Evolutionary conservation across 2,888 invertebrate species (phyloP).

Genomic region (Axea sp.): DNA sequence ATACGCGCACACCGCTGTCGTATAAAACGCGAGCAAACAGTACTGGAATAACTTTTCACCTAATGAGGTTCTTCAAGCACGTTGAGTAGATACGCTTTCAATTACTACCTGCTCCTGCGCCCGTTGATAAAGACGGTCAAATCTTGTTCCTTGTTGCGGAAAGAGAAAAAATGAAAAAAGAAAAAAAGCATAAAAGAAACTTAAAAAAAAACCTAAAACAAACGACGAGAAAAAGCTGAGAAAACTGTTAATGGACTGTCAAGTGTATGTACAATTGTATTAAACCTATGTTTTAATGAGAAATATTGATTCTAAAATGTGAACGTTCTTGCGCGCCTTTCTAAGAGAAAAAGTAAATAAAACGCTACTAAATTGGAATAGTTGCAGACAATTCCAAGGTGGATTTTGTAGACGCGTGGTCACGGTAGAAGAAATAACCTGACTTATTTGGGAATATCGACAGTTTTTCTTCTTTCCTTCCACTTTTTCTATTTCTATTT

Average conservation of each 20-base stretch:
- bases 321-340: conserved; percentile 18
- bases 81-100: conserved; percentile 58
- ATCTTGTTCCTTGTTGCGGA: conserved; percentile 27
- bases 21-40: conserved; percentile 59
- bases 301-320: conserved; percentile 50
- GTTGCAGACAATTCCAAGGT: conserved; percentile 17
- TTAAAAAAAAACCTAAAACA: conserved; percentile 1
- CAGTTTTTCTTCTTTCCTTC: conserved; percentile 2
- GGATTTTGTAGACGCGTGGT: conserved; percentile 19
- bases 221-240: not conserved
- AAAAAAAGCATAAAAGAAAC: not conserved
- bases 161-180: conserved; percentile 9
- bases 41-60: conserved; percentile 59
- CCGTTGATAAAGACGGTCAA: conserved; percentile 51
- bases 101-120: conserved; percentile 48
- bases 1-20: conserved; percentile 46
- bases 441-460: conserved; percentile 35
- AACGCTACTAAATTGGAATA: conserved; percentile 28
- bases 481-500: not conserved
- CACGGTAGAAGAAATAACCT: conserved; percentile 31
- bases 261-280: conserved; percentile 18
- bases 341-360: conserved; percentile 23
- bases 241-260: conserved; percentile 45
- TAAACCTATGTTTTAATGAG: conserved; percentile 50
- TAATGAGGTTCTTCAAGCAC: conserved; percentile 61